Evolutionary conservation across 2,113 vertebrate genomes (phyloP).

Genomic region (Penelope pileata): DNA sequence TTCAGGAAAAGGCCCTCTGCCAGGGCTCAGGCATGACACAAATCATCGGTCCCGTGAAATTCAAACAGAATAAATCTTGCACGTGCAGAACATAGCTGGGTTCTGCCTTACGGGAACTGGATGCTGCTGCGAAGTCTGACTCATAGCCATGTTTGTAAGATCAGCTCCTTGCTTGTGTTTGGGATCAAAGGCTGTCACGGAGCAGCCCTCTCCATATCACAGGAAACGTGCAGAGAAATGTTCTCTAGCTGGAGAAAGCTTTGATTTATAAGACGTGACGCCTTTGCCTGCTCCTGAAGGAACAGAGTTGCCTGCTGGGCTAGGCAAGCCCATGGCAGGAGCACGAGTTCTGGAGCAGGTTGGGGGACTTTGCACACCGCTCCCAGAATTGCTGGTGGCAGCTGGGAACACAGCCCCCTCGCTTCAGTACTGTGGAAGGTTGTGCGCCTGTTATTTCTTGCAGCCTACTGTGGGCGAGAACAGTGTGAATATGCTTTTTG

Average conservation of each 20-base stretch:
- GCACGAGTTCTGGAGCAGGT: background rate
- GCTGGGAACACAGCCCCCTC: background rate
- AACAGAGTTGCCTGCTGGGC: conserved; percentile 21
- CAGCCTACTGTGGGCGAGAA: fast-evolving
- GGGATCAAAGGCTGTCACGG: background rate
- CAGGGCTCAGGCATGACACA: background rate
- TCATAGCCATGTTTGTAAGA: background rate
- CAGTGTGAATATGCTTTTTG: background rate
- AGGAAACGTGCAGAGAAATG: background rate
- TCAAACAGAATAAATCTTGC: conserved; percentile 27
- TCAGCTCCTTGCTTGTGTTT: background rate
- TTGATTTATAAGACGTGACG: conserved; percentile 30
- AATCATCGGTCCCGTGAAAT: background rate
- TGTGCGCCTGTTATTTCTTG: background rate
- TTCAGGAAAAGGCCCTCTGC: background rate
- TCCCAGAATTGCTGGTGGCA: background rate
- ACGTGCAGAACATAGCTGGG: background rate
- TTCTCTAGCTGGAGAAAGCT: background rate
- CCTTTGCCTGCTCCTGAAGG: conserved; percentile 31
- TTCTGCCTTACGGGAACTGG: conserved; percentile 19
- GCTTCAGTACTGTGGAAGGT: background rate
- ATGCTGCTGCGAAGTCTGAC: background rate
- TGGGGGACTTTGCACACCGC: fast-evolving
- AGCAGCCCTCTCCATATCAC: background rate
- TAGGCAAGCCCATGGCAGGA: background rate